These are phyloP conservation scores for Whitmania pigra DNA, from an alignment of 1,140 invertebrate species.

Conservation along the genomic window DNA sequence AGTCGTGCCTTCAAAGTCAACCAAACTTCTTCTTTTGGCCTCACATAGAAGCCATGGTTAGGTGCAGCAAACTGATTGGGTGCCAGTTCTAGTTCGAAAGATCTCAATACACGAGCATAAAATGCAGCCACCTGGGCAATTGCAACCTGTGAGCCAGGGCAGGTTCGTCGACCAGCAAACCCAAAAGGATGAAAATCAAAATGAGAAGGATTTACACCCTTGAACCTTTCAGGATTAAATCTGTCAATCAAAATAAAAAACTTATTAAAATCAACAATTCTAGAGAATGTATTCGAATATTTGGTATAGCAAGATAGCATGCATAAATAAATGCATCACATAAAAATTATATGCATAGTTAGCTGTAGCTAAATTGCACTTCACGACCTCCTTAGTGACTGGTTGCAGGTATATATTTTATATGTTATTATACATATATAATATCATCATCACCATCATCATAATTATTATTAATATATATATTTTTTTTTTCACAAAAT, in stretches of 20 bases:
- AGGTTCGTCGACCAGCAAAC: conserved; percentile 37
- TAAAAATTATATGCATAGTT: too few relatives aligned
- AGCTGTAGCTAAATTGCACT: too few relatives aligned
- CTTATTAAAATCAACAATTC: not conserved
- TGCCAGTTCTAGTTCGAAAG: conserved; percentile 33
- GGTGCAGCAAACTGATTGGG: conserved; percentile 33
- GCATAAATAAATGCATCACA: too few relatives aligned
- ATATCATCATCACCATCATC: too few relatives aligned
- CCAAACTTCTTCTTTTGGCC: conserved; percentile 38
- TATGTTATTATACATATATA: too few relatives aligned
- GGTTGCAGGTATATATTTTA: too few relatives aligned
- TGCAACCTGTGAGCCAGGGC: conserved; percentile 35
- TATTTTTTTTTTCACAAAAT: too few relatives aligned
- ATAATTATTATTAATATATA: too few relatives aligned
- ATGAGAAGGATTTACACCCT: conserved; percentile 25
- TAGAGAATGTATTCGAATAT: too few relatives aligned
- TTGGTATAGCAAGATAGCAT: too few relatives aligned
- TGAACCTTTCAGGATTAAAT: conserved; percentile 40
- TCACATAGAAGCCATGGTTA: conserved; percentile 33
- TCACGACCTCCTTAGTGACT: too few relatives aligned
- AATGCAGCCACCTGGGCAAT: conserved; percentile 29
- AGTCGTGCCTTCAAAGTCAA: conserved; percentile 25
- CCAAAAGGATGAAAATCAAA: conserved; percentile 37
- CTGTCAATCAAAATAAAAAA: conserved; percentile 26
- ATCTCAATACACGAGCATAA: conserved; percentile 28